Conservation (phyloP, 2,797 vertebrate genomes). For the Girardinus metallicus region DNA sequence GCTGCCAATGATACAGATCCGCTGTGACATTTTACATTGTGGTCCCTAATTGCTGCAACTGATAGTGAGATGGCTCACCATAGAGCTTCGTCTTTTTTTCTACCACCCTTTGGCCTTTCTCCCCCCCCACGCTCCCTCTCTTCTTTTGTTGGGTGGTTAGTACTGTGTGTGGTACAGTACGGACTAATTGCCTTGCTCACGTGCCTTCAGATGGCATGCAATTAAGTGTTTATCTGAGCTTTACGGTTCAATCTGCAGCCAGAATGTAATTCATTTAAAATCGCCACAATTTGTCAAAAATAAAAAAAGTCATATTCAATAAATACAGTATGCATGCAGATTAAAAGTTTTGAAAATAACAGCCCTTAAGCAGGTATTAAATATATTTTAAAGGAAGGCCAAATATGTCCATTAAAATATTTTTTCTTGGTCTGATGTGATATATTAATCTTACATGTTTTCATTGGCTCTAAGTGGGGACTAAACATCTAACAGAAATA, state of each 20-base stretch:
- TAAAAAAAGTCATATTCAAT: neutral
- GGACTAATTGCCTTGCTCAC: constrained; percentile 42
- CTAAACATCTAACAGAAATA: neutral
- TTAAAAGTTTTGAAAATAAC: neutral
- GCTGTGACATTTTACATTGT: constrained; percentile 81
- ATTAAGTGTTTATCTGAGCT: constrained; percentile 18
- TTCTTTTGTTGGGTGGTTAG: constrained; percentile 14
- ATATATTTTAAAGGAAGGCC: neutral
- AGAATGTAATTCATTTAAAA: constrained; percentile 8
- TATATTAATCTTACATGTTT: neutral
- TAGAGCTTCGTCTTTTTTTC: constrained; percentile 58
- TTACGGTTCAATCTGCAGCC: constrained; percentile 5
- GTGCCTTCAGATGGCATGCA: constrained; percentile 29
- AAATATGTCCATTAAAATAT: neutral
- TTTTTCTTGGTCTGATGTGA: neutral
- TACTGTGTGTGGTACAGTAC: constrained; percentile 12
- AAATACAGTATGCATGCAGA: neutral
- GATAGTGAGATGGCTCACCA: constrained; percentile 68
- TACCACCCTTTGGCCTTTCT: constrained; percentile 17
- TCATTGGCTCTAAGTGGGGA: neutral
- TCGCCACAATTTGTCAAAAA: neutral
- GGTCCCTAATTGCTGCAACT: constrained; percentile 77
- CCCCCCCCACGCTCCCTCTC: neutral
- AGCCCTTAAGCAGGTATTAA: neutral
- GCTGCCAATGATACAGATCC: constrained; percentile 79